A percentile compares a stretch with the other conserved stretches of the same genome.
Conservation (phyloP, 2,797 vertebrate genomes). For the Arnoldichthys spilopterus region DNA sequence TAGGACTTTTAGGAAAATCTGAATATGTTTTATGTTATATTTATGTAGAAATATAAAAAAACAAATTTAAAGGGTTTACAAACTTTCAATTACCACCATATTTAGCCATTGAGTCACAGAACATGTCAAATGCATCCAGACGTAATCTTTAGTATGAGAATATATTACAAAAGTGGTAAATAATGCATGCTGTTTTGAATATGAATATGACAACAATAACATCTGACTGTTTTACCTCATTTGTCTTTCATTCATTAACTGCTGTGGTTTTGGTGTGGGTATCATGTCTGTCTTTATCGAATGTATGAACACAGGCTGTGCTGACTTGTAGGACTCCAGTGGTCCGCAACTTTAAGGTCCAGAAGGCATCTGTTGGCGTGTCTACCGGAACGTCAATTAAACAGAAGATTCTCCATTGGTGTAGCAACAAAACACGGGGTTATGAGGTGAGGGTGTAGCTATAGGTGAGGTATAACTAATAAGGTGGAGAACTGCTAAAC, state of each 20-base stretch:
- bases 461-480: neutral
- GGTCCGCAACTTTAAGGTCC: constrained; percentile 80
- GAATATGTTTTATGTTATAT: too few relatives aligned
- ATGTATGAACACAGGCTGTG: constrained; percentile 28
- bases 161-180: too few relatives aligned
- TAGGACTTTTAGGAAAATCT: too few relatives aligned
- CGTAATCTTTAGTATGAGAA: too few relatives aligned
- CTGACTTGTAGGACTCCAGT: constrained; percentile 66
- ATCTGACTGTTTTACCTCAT: constrained; percentile 1
- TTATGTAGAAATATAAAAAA: too few relatives aligned
- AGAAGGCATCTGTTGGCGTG: constrained; percentile 81
- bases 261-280: constrained; percentile 15
- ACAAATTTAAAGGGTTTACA: too few relatives aligned
- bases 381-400: constrained; percentile 90
- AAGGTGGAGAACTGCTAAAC: too few relatives aligned
- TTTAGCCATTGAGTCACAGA: too few relatives aligned
- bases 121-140: too few relatives aligned
- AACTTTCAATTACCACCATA: too few relatives aligned
- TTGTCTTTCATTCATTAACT: constrained; percentile 10
- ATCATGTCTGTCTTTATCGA: constrained; percentile 24
- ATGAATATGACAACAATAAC: constrained; percentile 3
- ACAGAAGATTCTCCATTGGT: constrained; percentile 97
- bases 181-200: constrained; percentile 1
- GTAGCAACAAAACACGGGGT: constrained; percentile 89
- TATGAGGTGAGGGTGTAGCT: constrained; percentile 80